A percentile compares a stretch with the other conserved stretches of the same genome.
phyloP scores from a whole-genome alignment of 1,140 invertebrate genomes.

The Centruroides sculpturatus region DNA sequence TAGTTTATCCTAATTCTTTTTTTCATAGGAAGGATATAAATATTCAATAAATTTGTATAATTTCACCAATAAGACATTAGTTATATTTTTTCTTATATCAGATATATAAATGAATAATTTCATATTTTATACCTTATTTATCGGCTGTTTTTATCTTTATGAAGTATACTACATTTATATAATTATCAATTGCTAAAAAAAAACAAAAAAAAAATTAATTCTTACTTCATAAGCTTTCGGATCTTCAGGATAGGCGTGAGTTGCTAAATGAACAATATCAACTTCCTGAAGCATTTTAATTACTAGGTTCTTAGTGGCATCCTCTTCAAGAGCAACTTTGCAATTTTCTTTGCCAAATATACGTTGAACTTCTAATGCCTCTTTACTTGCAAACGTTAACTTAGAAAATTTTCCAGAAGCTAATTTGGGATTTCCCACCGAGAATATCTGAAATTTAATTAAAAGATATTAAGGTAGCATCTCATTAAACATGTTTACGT shows the following conservation, averaged over 20 bases:
- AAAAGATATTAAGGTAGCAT: not conserved
- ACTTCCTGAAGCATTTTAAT: not conserved
- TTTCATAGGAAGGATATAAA: too few species aligned
- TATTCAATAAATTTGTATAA: too few species aligned
- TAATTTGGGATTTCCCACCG: not conserved
- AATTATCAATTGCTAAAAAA: too few species aligned
- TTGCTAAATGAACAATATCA: not conserved
- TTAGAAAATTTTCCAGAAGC: not conserved
- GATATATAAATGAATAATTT: too few species aligned
- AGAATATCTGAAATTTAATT: not conserved
- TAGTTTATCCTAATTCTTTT: too few species aligned
- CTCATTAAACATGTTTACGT: not conserved
- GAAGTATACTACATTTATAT: too few species aligned
- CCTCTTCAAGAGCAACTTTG: not conserved
- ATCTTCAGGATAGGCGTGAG: not conserved
- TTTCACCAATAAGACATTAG: too few species aligned
- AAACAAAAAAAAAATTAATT: too few species aligned
- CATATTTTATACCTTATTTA: too few species aligned
- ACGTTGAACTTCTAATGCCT: not conserved
- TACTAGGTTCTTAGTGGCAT: not conserved
- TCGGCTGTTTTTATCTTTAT: too few species aligned
- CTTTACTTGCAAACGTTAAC: not conserved
- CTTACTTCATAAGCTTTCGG: not conserved
- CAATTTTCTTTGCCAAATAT: not conserved
- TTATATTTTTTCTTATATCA: too few species aligned